Conservation (phyloP, 2,113 vertebrate species). For the Saccopteryx bilineata region DNA sequence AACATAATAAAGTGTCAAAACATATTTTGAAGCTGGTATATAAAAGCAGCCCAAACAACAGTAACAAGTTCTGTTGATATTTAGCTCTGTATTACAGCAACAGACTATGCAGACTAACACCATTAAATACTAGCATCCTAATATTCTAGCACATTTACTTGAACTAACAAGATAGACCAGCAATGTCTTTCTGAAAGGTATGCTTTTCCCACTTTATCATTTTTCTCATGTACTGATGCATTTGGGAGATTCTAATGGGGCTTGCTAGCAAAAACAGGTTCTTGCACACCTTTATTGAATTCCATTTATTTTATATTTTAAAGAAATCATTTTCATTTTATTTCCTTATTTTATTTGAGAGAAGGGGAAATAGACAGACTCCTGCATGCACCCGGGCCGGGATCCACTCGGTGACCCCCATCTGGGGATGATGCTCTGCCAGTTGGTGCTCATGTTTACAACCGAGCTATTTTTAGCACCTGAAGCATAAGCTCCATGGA, state of each 20-base stretch:
- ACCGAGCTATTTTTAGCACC: too few relatives aligned
- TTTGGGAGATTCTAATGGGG: not conserved
- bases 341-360: too few relatives aligned
- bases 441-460: too few relatives aligned
- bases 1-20: conserved; percentile 88
- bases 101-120: conserved; percentile 71
- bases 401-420: too few relatives aligned
- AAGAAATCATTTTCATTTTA: conserved; percentile 28
- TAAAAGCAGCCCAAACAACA: conserved; percentile 87
- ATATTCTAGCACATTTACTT: conserved; percentile 31
- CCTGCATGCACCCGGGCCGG: too few relatives aligned
- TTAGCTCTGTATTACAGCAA: conserved; percentile 81
- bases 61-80: conserved; percentile 79
- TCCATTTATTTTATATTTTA: not conserved
- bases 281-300: not conserved
- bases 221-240: conserved; percentile 27
- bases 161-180: conserved; percentile 52
- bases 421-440: too few relatives aligned
- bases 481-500: too few relatives aligned
- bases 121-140: not conserved
- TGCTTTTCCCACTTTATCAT: not conserved
- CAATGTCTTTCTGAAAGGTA: conserved; percentile 43
- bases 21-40: conserved; percentile 84
- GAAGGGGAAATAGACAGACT: too few relatives aligned
- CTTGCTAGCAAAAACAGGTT: conserved; percentile 30